Base-by-base conservation (phyloP, 2,888 invertebrate genomes). In the Drosophila prostipennis region DNA sequence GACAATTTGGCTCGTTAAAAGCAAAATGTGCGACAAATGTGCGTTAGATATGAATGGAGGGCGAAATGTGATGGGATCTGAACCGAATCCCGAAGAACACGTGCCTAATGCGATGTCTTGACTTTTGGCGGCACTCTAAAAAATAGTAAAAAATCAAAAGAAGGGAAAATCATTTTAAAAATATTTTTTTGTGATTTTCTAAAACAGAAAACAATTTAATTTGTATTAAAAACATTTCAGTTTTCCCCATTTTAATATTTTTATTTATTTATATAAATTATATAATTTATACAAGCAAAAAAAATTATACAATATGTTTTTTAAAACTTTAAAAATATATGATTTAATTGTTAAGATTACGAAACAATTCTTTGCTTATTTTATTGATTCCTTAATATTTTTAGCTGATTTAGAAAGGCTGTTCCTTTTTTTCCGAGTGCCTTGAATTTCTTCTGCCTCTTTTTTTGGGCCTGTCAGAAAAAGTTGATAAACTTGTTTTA, bases 1-100 rank as follows among this genome's bases (percentile, higher is more conserved):
- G 13, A 61, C 69, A 81, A 79, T 81, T 72, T 73, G 75, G 67
- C 79, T 79, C 72, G 82, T 81, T 79, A 81, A 77, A 72, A 63
- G 60, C 56, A 23, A 68, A 77, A 63, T 57, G 65, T 48, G 77
- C 78, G 60, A 74, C 74, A 78, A 77, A 61, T 78, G 74, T 78
- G 74, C 56, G 77, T 11, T n/a, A 13, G 14, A 36, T n/a, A 36
- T 45, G 46, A 23, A 45, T 42, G 58, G 16, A 6, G 26, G 32
- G 13, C 48, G 7, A 16, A 34, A 34, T 48, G 48, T 48, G 48
- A 40, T 19, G 8, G 16, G 60, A 49, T 36, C 42, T 40, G 34
- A 19, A 32, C 40, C 16, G 52, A 32, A 32, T 26, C 23, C 26
- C 26, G 14, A 26, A 51, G 36, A 39, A 74, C 70, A 74, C 77